A percentile compares a stretch with the other conserved stretches of the same genome.
Conservation (phyloP, 2,113 vertebrate genomes). For the Corapipo altera region DNA sequence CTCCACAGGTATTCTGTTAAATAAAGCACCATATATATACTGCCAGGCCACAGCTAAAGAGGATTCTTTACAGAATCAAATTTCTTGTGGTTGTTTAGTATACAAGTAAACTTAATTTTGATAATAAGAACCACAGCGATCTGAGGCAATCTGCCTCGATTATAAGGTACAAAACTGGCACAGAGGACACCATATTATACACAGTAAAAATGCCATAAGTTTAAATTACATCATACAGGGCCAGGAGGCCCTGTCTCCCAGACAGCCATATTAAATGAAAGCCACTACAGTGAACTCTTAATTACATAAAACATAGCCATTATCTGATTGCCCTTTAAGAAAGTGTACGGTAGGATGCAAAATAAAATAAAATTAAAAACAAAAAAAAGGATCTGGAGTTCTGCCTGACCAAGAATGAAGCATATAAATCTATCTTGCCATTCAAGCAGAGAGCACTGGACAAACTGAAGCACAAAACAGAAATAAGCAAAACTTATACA, state of each 20-base stretch:
- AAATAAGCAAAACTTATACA: slow-evolving; percentile 82
- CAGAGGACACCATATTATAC: slow-evolving; percentile 96
- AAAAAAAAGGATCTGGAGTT: slow-evolving; percentile 70
- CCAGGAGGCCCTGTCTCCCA: slow-evolving; percentile 83
- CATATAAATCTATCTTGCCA: slow-evolving; percentile 85
- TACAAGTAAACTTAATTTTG: slow-evolving; percentile 99
- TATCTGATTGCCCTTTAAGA: slow-evolving; percentile 90
- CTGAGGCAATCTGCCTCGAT: slow-evolving; percentile 89
- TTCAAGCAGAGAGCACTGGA: slow-evolving; percentile 89
- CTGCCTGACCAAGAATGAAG: slow-evolving; percentile 82
- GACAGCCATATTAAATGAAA: slow-evolving; percentile 94
- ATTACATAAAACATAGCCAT: slow-evolving; percentile 87
- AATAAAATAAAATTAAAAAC: slow-evolving; percentile 53
- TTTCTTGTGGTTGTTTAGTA: slow-evolving; percentile 98
- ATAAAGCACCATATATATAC: slow-evolving; percentile 99
- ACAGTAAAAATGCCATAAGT: slow-evolving; percentile 99
- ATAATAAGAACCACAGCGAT: slow-evolving; percentile 97
- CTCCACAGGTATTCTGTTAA: slow-evolving; percentile 95
- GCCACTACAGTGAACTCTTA: slow-evolving; percentile 90
- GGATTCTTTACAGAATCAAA: slow-evolving; percentile 99
- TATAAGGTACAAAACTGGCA: slow-evolving; percentile 99
- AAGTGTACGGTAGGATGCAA: slow-evolving; percentile 87
- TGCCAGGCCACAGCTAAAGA: slow-evolving; percentile 97
- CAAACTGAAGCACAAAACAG: slow-evolving; percentile 85
- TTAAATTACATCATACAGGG: slow-evolving; percentile 93